These are phyloP conservation scores for Xestia sexstrigata DNA, from an alignment of 2,888 invertebrate genomes.

Conservation along the genomic window DNA sequence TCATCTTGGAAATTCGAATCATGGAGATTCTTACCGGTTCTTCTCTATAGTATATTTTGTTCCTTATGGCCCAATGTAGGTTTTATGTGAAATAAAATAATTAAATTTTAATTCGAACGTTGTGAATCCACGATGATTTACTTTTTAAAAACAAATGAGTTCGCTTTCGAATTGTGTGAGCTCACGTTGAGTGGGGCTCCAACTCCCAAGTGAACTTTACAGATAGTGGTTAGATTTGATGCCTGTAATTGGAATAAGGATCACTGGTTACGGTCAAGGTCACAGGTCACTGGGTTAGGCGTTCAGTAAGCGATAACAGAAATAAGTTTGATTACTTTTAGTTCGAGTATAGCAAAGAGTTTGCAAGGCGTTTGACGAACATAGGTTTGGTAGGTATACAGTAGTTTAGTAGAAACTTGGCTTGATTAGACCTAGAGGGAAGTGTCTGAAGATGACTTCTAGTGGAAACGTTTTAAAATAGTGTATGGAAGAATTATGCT, in stretches of 20 bases:
- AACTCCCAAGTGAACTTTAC: not conserved
- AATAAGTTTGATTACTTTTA: not conserved
- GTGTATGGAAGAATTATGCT: not conserved
- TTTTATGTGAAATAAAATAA: not conserved
- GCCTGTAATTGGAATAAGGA: not conserved
- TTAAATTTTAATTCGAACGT: not conserved
- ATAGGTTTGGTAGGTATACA: not conserved
- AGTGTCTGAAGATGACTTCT: not conserved
- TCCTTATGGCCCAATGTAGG: not conserved
- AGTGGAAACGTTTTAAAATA: not conserved
- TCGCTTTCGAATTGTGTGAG: not conserved
- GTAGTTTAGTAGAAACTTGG: not conserved
- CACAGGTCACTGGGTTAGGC: not conserved
- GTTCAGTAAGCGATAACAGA: not conserved
- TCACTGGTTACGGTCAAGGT: not conserved
- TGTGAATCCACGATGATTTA: not conserved
- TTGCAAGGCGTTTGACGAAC: not conserved
- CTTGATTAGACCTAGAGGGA: not conserved
- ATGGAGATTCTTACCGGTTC: not conserved
- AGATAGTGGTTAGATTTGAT: not conserved
- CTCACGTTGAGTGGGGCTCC: not conserved
- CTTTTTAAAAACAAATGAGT: conserved; percentile 8
- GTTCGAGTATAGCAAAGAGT: not conserved
- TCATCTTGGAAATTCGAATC: not conserved
- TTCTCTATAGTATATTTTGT: not conserved